Percentiles rank a stretch among this genome's conserved stretches.
phyloP scores from a whole-genome alignment of 2,113 vertebrate genomes.

The Climacteris rufus region DNA sequence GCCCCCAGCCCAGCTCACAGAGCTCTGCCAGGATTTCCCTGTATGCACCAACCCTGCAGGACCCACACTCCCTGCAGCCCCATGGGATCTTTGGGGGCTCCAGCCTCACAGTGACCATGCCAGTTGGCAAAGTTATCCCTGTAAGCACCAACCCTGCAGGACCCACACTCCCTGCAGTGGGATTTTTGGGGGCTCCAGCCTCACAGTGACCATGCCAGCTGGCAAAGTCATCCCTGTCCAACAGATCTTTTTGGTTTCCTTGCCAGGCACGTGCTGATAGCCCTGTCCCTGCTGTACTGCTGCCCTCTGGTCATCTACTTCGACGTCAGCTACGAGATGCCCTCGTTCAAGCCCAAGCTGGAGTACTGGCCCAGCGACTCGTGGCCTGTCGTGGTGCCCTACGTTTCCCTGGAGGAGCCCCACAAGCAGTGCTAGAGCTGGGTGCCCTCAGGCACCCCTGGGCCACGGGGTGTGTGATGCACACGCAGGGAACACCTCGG shows the following conservation, averaged over 20 bases:
- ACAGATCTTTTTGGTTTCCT: neutral
- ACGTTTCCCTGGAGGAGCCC: slow-evolving; percentile 66
- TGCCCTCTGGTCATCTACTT: slow-evolving; percentile 82
- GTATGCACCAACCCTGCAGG: neutral
- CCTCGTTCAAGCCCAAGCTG: slow-evolving; percentile 76
- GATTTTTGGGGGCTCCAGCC: too few relatives aligned
- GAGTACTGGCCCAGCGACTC: slow-evolving; percentile 86
- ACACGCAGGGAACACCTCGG: neutral
- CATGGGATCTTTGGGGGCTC: fast-evolving
- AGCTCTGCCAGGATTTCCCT: neutral
- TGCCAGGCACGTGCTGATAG: slow-evolving; percentile 90
- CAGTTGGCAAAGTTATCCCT: too few relatives aligned
- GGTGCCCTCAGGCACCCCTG: neutral
- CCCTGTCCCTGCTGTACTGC: slow-evolving; percentile 80
- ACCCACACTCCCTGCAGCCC: neutral
- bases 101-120: neutral
- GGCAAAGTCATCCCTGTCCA: neutral
- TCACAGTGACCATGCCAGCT: neutral
- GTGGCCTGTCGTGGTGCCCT: slow-evolving; percentile 82
- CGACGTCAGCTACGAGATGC: slow-evolving; percentile 80
- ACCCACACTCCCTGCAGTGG: too few relatives aligned
- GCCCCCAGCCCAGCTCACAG: neutral
- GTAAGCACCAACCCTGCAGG: too few relatives aligned
- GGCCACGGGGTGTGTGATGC: fast-evolving
- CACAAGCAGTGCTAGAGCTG: slow-evolving; percentile 74